phyloP scores from a whole-genome alignment of 2,797 vertebrate genomes.

The Hybognathus amarus region DNA sequence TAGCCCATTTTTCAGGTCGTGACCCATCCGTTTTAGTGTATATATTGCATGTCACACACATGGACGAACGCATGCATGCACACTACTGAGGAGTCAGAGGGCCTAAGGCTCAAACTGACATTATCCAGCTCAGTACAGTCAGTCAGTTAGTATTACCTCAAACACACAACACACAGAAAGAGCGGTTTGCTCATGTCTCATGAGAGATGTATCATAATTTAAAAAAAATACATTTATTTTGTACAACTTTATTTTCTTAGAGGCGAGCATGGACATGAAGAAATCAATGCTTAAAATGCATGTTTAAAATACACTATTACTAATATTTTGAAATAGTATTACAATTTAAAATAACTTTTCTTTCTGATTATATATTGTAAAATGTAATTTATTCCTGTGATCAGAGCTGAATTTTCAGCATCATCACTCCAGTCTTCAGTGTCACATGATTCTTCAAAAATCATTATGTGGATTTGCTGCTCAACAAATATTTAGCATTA shows the following conservation, averaged over 20 bases:
- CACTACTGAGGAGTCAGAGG: conserved; percentile 21
- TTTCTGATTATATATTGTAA: too few species aligned
- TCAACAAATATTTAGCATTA: background rate
- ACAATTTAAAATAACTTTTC: too few species aligned
- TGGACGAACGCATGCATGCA: conserved; percentile 3
- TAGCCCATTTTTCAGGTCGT: background rate
- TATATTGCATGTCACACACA: conserved; percentile 3
- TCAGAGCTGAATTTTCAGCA: background rate
- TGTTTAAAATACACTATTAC: too few species aligned
- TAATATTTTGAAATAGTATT: too few species aligned
- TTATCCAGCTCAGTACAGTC: conserved; percentile 62
- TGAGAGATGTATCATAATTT: conserved; percentile 41
- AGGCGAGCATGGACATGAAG: background rate
- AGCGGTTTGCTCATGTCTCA: background rate
- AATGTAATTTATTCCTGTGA: background rate
- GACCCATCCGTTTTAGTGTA: background rate
- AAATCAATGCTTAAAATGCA: background rate
- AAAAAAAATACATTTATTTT: conserved; percentile 51
- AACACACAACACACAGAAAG: conserved; percentile 28
- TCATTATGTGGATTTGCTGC: background rate
- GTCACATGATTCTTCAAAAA: background rate
- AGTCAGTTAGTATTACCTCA: conserved; percentile 50
- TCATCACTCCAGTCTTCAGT: background rate
- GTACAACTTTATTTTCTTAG: conserved; percentile 34
- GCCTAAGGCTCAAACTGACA: conserved; percentile 64